These are phyloP conservation scores for Pseudonaja textilis DNA, from an alignment of 2,113 vertebrate species.

Conservation along the genomic window DNA sequence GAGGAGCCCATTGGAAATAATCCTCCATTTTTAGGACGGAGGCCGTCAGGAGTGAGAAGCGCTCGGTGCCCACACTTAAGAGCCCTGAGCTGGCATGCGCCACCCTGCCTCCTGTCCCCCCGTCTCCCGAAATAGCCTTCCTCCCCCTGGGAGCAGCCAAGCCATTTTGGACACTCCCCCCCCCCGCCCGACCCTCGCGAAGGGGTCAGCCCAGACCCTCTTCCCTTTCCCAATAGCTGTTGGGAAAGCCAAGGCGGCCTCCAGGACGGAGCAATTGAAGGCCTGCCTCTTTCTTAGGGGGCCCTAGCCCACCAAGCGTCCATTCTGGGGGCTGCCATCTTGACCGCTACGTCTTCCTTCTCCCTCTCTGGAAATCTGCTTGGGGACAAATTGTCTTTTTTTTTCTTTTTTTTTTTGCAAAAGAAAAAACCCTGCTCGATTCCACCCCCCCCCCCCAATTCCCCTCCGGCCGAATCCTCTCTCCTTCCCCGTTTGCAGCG, in stretches of 20 bases:
- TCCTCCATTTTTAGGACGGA: not conserved
- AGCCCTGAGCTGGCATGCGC: not conserved
- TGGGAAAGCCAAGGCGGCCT: not conserved
- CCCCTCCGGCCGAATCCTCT: not conserved
- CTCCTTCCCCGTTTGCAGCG: not conserved
- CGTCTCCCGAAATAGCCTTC: not conserved
- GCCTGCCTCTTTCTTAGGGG: not conserved
- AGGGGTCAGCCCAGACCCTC: not conserved
- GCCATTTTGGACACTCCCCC: no score
- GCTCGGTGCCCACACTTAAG: not conserved
- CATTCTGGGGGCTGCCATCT: not conserved
- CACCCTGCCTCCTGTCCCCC: not conserved
- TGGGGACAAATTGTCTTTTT: no score
- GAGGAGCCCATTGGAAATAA: no score
- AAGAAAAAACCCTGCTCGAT: no score
- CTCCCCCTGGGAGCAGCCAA: no score
- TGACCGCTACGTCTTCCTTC: not conserved
- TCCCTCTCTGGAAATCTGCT: not conserved
- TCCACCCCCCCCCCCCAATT: no score
- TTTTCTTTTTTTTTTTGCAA: not conserved
- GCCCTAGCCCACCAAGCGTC: not conserved
- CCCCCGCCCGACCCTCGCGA: not conserved
- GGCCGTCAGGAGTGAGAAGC: not conserved
- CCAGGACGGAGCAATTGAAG: fast-evolving
- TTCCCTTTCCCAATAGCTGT: not conserved